Evolutionary conservation across 2,113 vertebrate species (phyloP), one percentile per base, ranked within the genome.

Genomic region (Tetraodon nigroviridis): DNA sequence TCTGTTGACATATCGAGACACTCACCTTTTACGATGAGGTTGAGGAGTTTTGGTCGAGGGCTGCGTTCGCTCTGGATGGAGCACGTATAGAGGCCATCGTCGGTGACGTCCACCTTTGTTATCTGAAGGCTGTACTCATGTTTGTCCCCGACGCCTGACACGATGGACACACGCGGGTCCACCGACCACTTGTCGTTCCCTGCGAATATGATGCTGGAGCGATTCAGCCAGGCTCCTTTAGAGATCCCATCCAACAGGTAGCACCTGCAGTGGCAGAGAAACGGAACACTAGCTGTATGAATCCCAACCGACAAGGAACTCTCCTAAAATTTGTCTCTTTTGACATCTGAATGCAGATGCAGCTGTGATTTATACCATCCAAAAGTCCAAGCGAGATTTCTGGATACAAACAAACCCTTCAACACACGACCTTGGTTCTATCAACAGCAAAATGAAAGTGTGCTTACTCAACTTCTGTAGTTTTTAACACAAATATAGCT

Each of bases 171-270:
- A 0, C 97, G 94, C 5, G 96, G 95, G 32, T 99, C 97, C 79
- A 93, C 94, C 0, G 96, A 98, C 97, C 97, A 99, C 87, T 98
- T 98, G 85, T 99, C 97, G 0, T 89, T 89, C 64, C 97, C 97
- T 32, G 97, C 95, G 45, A 98, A 98, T 83, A 98, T 96, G 81
- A 99, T 98, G 85, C 93, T 98, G 2, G 96, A 98, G 51, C 97
- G 93, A 79, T 99, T 99, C 86, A 99, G 90, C 97, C 97, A 99
- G 81, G 97, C 97, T 71, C 95, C 96, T 87, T 98, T 98, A 41
- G 96, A 97, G 77, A 94, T 92, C 71, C 91, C 93, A 84, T 98
- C 97, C 86, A 96, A 92, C 86, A 99, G 85, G 89, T 97, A 98
- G 84, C 97, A 99, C 88, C 97, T 99, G 71, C 32, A 64, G 24